Evolutionary conservation across 2,888 invertebrate genomes (phyloP).

Genomic region (Callosobruchus maculatus): DNA sequence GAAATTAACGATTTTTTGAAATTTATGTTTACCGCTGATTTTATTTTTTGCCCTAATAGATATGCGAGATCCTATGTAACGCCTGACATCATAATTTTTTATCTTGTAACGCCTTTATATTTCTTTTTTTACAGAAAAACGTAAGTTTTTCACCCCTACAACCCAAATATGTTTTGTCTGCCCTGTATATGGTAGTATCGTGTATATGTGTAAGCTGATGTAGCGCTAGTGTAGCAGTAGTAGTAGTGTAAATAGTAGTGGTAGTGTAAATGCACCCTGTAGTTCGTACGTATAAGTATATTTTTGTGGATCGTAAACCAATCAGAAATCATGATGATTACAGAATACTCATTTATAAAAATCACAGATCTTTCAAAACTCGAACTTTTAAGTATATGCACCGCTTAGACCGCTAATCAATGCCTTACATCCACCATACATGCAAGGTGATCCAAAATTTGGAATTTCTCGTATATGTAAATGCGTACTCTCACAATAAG

Average conservation of each 20-base stretch:
- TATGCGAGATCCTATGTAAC: background rate
- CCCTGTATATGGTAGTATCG: slow-evolving; percentile 27
- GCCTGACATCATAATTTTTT: slow-evolving; percentile 15
- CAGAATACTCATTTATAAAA: background rate
- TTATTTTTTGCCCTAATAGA: background rate
- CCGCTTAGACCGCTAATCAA: background rate
- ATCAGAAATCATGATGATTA: background rate
- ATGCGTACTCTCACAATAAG: too few relatives aligned
- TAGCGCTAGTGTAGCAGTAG: too few relatives aligned
- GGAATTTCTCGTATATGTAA: too few relatives aligned
- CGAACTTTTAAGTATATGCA: background rate
- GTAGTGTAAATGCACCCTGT: slow-evolving; percentile 9
- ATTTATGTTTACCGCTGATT: background rate
- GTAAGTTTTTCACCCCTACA: slow-evolving; percentile 31
- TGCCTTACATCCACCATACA: background rate
- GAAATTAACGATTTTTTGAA: background rate
- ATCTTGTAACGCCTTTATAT: slow-evolving; percentile 8
- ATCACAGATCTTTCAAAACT: background rate
- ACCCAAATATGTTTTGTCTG: slow-evolving; percentile 20
- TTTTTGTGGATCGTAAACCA: background rate
- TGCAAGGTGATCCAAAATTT: background rate
- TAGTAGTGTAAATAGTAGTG: slow-evolving; percentile 15
- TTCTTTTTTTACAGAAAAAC: slow-evolving; percentile 36
- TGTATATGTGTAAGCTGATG: slow-evolving; percentile 22
- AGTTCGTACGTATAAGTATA: slow-evolving; percentile 7